Evolutionary conservation across 2,888 invertebrate genomes (phyloP).

Genomic region (Leptopilina syphax): DNA sequence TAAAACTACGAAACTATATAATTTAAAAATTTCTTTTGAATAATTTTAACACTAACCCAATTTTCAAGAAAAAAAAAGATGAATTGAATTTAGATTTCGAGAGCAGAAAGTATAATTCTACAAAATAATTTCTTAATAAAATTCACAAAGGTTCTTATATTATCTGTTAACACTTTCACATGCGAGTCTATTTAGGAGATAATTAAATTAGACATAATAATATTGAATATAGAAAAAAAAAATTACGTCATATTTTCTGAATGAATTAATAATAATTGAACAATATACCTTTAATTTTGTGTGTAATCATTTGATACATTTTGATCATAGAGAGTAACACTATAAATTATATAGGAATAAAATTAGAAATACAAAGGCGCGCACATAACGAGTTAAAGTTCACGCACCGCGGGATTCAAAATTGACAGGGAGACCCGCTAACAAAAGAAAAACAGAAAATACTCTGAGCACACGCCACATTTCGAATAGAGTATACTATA

Average conservation of each 20-base stretch:
- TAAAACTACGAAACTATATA: no score
- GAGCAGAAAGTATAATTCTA: not conserved
- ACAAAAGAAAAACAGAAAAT: constrained; percentile 60
- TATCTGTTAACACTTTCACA: constrained; percentile 3
- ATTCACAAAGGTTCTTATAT: not conserved
- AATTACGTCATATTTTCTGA: not conserved
- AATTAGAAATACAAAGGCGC: not conserved
- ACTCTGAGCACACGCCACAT: constrained; percentile 44
- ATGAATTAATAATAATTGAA: not conserved
- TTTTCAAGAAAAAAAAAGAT: not conserved
- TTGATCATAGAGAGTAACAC: not conserved
- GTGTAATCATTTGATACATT: constrained; percentile 16
- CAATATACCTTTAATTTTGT: constrained; percentile 11
- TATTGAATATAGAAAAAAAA: not conserved
- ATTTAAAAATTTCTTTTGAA: no score
- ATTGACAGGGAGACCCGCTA: constrained; percentile 40
- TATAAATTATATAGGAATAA: no score
- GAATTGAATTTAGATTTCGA: not conserved
- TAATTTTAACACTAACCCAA: no score
- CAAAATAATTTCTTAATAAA: constrained; percentile 1
- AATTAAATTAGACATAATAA: not conserved
- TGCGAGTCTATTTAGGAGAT: not conserved
- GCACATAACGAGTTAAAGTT: not conserved
- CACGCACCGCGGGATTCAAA: constrained; percentile 36
- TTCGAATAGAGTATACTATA: constrained; percentile 41